Base-by-base conservation (phyloP, 2,797 vertebrate species). In the Mallotus villosus region DNA sequence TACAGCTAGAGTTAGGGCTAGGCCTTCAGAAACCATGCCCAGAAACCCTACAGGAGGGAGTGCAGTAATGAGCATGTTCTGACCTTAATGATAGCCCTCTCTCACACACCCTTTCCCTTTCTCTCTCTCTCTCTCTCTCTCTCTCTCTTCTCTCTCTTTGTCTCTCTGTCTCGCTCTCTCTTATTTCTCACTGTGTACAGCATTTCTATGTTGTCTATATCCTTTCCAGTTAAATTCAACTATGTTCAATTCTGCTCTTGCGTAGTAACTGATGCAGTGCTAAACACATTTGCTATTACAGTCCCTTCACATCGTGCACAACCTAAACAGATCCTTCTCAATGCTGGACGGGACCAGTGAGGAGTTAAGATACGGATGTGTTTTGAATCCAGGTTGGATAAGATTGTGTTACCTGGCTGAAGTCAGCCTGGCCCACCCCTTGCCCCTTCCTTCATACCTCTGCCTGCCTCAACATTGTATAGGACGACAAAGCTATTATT, bases 391-490 rank as follows among this genome's bases (percentile, higher is more conserved):
- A 46, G 41, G 41, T 46, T 12, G 9, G 12, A 46, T 46, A 46
- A 46, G 1, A 12, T 14, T 69, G 65, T 32, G 29, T 79, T 75
- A 51, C 64, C 77, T 68, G 76, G 70, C 68, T 25, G 34, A 3
- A 67, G 78, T 69, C 65, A 83, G 84, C 83, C 77, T 34, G 61
- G 66, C 68, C 2, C 34, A 14, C 1, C 69, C 80, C 75, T 25
- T 25, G 73, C 89, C 90, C 79, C 92, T 82, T 82, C 91, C 92
- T 80, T 91, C 81, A 93, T 94, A 91, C 91, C 91, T 89, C 55
- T 74, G 82, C 90, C 82, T 92, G 92, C 86, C 91, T 78, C 81
- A 87, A 88, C 92, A 91, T 74, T 79, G 84, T 73, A 66, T 73
- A 49, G 60, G 75, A 37, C 70, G 74, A 74, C 63, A 84, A 86